Evolutionary conservation across 1,140 invertebrate species (phyloP), one percentile per base, ranked within the genome.

Genomic region (Amyelois transitella): DNA sequence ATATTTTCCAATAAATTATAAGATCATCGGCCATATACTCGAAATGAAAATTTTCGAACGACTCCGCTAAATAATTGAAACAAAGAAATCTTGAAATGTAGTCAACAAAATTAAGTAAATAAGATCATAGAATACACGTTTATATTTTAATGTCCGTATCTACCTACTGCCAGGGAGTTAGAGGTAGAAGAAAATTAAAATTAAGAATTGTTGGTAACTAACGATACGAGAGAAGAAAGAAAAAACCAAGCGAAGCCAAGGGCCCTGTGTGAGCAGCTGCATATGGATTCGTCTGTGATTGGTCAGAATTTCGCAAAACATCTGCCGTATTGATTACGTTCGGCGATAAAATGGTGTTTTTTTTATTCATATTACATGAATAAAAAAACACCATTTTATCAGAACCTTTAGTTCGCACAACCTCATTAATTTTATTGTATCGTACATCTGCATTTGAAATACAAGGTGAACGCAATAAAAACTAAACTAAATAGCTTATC

Each of bases 261-360:
- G 49, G 49, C 17, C 12, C 18, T 21, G 52, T 63, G 48, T 58
- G 52, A 43, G 58, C 72, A 75, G 66, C 69, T 75, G 72, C 60
- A 43, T 45, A 60, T 44, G 18, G 6, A 51, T 43, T 43, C 24
- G 44, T 25, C 51, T 17, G 51, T 18, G 63, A 70, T 72, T 67
- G 69, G 60, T 25, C 44, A 17, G 32, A 18, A 32, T 6, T 56
- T 57, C 45, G 53, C 47, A 51, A 51, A 61, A 45, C 69, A 69
- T 75, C 69, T 75, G 72, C 59, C 63, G 58, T 44, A 69, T 64
- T 53, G 68, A 73, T 64, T 64, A 60, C 57, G 53, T 53, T 52
- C 44, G 43, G 45, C 59, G 65, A 72, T 66, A 68, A 62, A 19
- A 22, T 38, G 32, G 17, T 38, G 8, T 8, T 32, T 4, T 32